Base-by-base conservation (phyloP, 2,797 vertebrate species). In the Ambastaia sidthimunki region DNA sequence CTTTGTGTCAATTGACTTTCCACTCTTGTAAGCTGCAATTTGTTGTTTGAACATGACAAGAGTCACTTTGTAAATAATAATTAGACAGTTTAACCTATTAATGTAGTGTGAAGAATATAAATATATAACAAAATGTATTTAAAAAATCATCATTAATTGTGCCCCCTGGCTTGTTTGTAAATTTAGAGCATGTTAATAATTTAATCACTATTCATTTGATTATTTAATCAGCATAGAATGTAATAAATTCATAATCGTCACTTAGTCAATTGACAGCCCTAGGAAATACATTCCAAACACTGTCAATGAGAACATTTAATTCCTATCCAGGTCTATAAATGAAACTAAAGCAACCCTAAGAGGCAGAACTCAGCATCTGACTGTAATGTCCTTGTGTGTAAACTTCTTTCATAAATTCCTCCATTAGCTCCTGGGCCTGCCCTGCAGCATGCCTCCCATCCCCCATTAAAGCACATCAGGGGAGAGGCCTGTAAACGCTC, bases 401-500 rank as follows among this genome's bases (percentile, higher is more conserved):
- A 82, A 28, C 68, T 25, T 70, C 23, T 54, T 67, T 71, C 66
- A 50, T 60, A 59, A 74, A 74, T 63, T 69, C 44, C 28, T 48
- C 65, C 16, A 23, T 74, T 41, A 59, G 83, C 69, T 72, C 25
- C 65, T 31, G 63, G 55, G 59, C 41, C 59, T 71, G 74, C 48
- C 77, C 77, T 74, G 57, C 23, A 31, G 70, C 76, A 55, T 15
- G 57, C 70, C 28, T 47, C 62, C 76, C 34, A 54, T 79, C 25
- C 55, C 81, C 60, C 63, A 71, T 85, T 80, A 76, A 76, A 50
- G 34, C 78, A 16, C 77, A 67, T 62, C 50, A 19, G 69, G 37
- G 37, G 55, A 65, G 23, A 76, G 67, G 63, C 54, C 47, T 69
- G 37, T 48, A 80, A 80, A 80, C 78, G 67, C 23, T 80, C 37